phyloP scores from a whole-genome alignment of 1,140 invertebrate genomes.

The Pogonomyrmex californicus region DNA sequence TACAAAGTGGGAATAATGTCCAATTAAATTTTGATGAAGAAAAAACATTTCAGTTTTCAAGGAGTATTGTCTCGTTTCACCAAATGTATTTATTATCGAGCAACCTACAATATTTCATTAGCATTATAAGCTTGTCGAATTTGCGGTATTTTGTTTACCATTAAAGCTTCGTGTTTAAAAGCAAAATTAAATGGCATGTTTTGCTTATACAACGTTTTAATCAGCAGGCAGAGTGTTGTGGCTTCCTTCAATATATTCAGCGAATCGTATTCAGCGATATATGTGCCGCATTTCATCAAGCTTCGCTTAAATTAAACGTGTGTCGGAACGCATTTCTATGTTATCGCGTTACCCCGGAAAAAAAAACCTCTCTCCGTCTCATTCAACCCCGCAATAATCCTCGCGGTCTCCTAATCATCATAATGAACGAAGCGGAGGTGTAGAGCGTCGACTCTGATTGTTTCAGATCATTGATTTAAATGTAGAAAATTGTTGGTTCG shows the following conservation, averaged over 20 bases:
- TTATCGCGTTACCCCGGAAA: background rate
- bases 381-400: constrained; percentile 4
- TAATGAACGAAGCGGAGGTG: background rate
- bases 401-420: constrained; percentile 25
- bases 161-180: constrained; percentile 28
- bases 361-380: background rate
- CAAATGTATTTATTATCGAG: background rate
- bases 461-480: constrained; percentile 55
- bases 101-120: constrained; percentile 23
- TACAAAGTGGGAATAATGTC: background rate
- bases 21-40: constrained; percentile 12
- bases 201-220: constrained; percentile 8
- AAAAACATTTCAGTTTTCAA: constrained; percentile 1
- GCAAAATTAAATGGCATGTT: constrained; percentile 32
- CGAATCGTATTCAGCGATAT: background rate
- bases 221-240: constrained; percentile 9
- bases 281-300: constrained; percentile 15
- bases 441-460: background rate
- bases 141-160: constrained; percentile 1
- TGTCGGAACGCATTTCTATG: background rate
- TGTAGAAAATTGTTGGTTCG: constrained; percentile 45
- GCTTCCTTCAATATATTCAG: constrained; percentile 15
- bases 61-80: background rate
- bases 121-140: background rate
- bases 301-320: constrained; percentile 23